Conservation (phyloP, 2,797 vertebrate genomes). For the Anolis apletophallus region DNA sequence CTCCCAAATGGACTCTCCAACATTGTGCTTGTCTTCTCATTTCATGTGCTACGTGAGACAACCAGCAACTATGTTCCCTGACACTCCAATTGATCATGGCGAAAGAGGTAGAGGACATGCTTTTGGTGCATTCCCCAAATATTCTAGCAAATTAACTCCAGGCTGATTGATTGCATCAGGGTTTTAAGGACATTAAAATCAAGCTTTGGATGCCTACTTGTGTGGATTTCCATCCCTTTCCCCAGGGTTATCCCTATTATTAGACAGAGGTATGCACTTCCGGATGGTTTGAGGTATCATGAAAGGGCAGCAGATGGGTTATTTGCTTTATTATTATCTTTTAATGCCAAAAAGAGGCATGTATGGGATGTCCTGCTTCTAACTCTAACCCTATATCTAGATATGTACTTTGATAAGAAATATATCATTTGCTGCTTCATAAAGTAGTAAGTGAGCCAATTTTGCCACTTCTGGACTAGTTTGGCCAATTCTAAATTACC, state of each 20-base stretch:
- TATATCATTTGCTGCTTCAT: too few species aligned
- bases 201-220: background rate
- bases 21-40: background rate
- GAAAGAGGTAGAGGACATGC: too few species aligned
- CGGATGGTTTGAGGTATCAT: background rate
- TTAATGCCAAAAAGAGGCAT: background rate
- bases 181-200: background rate
- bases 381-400: too few species aligned
- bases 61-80: background rate
- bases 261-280: background rate
- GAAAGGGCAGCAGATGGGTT: background rate
- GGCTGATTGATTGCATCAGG: background rate
- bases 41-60: background rate
- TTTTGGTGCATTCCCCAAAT: too few species aligned
- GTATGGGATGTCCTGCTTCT: background rate
- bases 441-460: too few species aligned
- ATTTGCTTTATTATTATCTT: background rate
- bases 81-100: background rate
- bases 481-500: background rate
- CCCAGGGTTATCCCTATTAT: background rate
- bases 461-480: background rate
- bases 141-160: background rate
- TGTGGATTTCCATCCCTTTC: background rate
- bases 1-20: background rate
- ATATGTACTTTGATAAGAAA: too few species aligned